Base-by-base conservation (phyloP, 2,888 invertebrate species). In the Rhorus exstirpatorius region DNA sequence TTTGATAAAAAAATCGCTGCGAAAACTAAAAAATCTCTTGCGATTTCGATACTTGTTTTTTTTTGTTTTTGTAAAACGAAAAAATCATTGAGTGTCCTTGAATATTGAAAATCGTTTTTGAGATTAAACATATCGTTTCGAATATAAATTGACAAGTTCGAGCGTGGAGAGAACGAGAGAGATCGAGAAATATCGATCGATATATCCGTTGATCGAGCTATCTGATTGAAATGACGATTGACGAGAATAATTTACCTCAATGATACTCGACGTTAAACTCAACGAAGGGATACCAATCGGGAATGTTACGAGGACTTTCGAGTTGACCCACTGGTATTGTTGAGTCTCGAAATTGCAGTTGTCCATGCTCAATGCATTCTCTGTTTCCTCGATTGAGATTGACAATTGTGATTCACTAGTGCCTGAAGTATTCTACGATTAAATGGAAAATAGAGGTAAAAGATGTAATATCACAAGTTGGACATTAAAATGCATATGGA, bases 221-320 rank as follows among this genome's bases (percentile, higher is more conserved):
- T 3, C 3, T 31, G 44, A 44, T 12, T 35, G 21, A 67, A 31
- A 17, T n/a, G 31, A 49, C 46, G 12, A 65, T 19, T 17, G 14
- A 6, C 21, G 31, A 19, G 6, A 17, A 6, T 35, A 14, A 8
- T 67, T 12, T 12, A 67, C 14, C 51, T 26, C n/a, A 12, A 67
- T 51, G 49, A 67, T 67, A 51, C 35, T 19, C 67, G 67, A 35
- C 41, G 19, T 49, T 67, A 14, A 7, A 21, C 46, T 21, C 6
- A 49, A 67, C 51, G 46, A 19, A 21, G 51, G 17, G 31, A 12
- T 12, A 38, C 35, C 46, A 51, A 31, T 12, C 19, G n/a, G 51
- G 67, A 67, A 67, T 67, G 51, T 67, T 67, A 51, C 35, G 51
- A 51, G 35, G 35, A 51, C 19, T 67, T 67, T 21, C 67, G 35